Evolutionary conservation across 2,113 vertebrate genomes (phyloP), one percentile per base, ranked within the genome.

Genomic region (Rhinoderma darwinii): DNA sequence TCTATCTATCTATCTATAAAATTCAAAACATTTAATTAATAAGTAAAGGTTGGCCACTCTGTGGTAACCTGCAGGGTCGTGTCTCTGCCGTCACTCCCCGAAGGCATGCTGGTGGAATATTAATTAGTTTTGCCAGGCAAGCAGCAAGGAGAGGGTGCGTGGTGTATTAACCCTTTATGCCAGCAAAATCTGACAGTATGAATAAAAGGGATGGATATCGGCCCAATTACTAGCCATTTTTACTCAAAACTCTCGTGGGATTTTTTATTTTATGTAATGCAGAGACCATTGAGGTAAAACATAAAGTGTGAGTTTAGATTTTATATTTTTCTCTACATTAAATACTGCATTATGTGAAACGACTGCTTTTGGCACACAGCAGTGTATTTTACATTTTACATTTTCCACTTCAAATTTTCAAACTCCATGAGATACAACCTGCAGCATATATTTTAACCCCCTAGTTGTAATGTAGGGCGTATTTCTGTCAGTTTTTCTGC

Each of bases 1-100:
- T 15, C 11, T 39, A 5, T 25, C 1, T 14, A 20, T 6, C 20
- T 72, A 25, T 37, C 39, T 37, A 72, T 10, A 51, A 20, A 51
- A 72, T 41, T 72, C 68, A 72, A 18, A 17, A 41, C 35, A 39
- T 14, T 50, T 80, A 86, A 86, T 86, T 86, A 86, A 80, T 86
- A 56, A 86, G 61, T 78, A 44, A 56, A 80, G 70, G 76, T 66
- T 63, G 44, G 41, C 72, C 83, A 72, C 59, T 86, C 9, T 47
- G n/a, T 54, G 76, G 59, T 32, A 86, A 80, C 76, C 76, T 86
- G 61, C 84, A 72, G 59, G 59, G 75, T 76, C 70, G 75, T n/a
- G 84, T 54, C 84, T 80, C 44, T 80, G 84, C 59, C 30, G 75
- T 78, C 74, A 78, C 61, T 73, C 84, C 51, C 75, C 61, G 18